These are phyloP conservation scores for Drusus annulatus DNA, from an alignment of 1,140 invertebrate species.

Conservation along the genomic window DNA sequence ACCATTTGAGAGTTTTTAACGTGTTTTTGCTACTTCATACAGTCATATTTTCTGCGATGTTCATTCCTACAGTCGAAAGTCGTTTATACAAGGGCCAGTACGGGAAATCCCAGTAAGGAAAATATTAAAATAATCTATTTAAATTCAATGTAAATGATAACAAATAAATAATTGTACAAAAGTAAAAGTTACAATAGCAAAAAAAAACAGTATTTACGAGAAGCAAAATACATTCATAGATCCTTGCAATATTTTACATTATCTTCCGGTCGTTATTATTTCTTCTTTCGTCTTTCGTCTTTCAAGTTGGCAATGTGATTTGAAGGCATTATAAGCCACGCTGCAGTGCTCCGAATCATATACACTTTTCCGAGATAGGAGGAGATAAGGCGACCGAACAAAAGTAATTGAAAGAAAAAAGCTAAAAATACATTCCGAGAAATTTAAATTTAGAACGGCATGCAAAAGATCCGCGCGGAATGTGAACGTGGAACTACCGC, in stretches of 20 bases:
- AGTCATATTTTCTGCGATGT: too few relatives aligned
- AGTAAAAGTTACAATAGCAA: too few relatives aligned
- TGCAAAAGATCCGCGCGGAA: constrained; percentile 13
- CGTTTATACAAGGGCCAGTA: too few relatives aligned
- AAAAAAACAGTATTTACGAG: too few relatives aligned
- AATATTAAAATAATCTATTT: too few relatives aligned
- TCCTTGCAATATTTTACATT: neutral
- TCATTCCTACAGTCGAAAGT: too few relatives aligned
- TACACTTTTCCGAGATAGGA: neutral
- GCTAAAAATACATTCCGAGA: neutral
- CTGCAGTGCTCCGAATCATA: neutral
- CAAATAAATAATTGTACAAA: too few relatives aligned
- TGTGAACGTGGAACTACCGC: neutral
- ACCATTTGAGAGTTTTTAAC: too few relatives aligned
- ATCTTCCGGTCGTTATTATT: neutral
- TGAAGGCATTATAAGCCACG: neutral
- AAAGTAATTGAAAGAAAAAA: constrained; percentile 8
- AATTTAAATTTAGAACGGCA: constrained; percentile 20
- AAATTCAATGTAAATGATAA: too few relatives aligned
- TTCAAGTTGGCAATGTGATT: neutral
- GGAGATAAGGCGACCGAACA: neutral
- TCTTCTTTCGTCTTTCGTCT: neutral
- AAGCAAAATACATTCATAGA: too few relatives aligned
- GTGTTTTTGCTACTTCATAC: too few relatives aligned
- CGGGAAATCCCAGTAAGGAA: too few relatives aligned